phyloP scores from a whole-genome alignment of 2,888 invertebrate species.

The Anodontia alba region DNA sequence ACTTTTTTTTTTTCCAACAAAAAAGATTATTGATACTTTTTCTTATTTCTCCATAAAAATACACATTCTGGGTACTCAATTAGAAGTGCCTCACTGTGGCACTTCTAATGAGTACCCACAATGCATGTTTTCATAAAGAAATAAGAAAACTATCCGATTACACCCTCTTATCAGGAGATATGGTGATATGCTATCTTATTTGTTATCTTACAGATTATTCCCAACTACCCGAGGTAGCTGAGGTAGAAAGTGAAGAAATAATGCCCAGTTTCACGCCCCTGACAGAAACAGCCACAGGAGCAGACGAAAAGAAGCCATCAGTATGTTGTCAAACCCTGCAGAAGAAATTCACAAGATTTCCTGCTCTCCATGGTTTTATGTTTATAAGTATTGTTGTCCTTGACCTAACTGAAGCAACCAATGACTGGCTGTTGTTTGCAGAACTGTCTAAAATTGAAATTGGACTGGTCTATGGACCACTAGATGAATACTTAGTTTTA shows the following conservation, averaged over 20 bases:
- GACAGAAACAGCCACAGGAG: neutral
- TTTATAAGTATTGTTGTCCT: conserved; percentile 55
- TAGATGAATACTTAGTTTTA: conserved; percentile 30
- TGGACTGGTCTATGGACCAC: conserved; percentile 74
- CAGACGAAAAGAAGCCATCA: neutral
- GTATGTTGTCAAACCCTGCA: conserved; percentile 29
- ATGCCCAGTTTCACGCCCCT: neutral
- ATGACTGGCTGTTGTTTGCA: conserved; percentile 72
- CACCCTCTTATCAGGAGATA: no score
- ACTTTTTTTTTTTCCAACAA: no score
- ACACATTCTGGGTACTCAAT: no score
- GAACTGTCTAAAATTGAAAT: conserved; percentile 62
- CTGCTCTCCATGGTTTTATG: conserved; percentile 49
- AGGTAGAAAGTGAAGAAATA: neutral
- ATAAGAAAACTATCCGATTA: no score
- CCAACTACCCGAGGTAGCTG: no score
- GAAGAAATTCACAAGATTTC: conserved; percentile 41
- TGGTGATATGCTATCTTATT: no score
- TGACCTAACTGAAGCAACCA: conserved; percentile 64
- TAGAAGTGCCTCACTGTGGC: no score
- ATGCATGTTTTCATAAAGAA: no score
- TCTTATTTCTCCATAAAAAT: no score
- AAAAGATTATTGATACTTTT: no score
- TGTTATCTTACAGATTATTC: no score
- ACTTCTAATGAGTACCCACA: no score